Base-by-base conservation (phyloP, 2,113 vertebrate species). In the Zapornia atra region DNA sequence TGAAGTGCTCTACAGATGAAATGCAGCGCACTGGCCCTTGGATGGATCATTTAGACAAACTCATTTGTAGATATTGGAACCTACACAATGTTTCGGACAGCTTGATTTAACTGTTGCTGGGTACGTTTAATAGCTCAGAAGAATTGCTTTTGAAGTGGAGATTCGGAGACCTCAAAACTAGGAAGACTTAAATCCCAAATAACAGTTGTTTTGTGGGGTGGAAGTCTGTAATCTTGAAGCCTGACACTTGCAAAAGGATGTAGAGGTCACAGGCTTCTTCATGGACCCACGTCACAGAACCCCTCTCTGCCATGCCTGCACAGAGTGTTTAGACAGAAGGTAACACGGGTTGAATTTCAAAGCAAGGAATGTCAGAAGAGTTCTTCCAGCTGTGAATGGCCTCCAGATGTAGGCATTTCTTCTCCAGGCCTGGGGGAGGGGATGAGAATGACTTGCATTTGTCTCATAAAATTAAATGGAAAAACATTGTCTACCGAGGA, bases 341-440 rank as follows among this genome's bases (percentile, higher is more conserved):
- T 86, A 96, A 79, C 36, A 73, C 21, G 95, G 96, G 80, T 86
- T 97, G 92, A 61, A 97, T 98, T 98, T 98, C 97, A 98, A 97
- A 98, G 96, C 86, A 85, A 97, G 85, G 97, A 98, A 98, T 96
- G 95, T 95, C 48, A 77, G 90, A 96, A 97, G 86, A 96, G 78
- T 51, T 85, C 92, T 96, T 96, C 94, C 97, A 97, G 96, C 95
- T 92, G 92, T 88, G 97, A 98, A 98, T 98, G 91, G 96, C 57
- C 95, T 98, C 97, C 98, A 98, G 97, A 98, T 98, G 98, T 95
- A 90, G 48, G 11, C 48, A 88, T 87, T 79, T 89, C 82, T 97
- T 95, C 95, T 97, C 95, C 97, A 97, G 94, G 86, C 92, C 34
- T 68, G 56, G 61, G 60, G 91, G 33, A 51, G 20, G 82, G 86